Evolutionary conservation across 2,888 invertebrate genomes (phyloP), one percentile per base, ranked within the genome.

Genomic region (Emmelina monodactyla): DNA sequence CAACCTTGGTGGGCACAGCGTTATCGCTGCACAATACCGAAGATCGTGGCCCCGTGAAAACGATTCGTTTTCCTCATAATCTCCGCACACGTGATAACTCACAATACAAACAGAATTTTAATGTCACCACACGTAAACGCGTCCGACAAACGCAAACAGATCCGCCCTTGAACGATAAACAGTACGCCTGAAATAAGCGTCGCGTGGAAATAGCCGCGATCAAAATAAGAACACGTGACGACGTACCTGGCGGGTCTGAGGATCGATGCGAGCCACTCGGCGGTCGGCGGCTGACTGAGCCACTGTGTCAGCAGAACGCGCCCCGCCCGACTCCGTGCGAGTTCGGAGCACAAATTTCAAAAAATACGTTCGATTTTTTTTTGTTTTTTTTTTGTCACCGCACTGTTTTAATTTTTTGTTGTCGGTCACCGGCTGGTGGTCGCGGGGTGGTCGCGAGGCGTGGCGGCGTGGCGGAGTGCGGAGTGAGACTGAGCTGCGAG

Each of bases 281-380:
- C 73, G 75, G 68, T 73, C 75, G 71, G 63, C 64, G 65, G 69
- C 69, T 63, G 66, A 81, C 82, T 83, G 82, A 82, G 83, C 82
- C 83, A 83, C 71, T 75, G 71, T 80, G 82, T 80, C 80, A 81
- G 73, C 67, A 55, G 70, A 63, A 64, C 72, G 67, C 72, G 76
- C 76, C 76, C 70, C 70, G 62, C 73, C 71, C 69, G 69, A 67
- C 61, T 62, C 62, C 58, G 60, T 60, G 50, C n/a, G n/a, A n/a
- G n/a, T n/a, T n/a, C n/a, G 58, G 68, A 65, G 71, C 78, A 75
- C 78, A 72, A 63, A 53, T 62, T 56, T 48, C 45, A 62, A 68
- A 56, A 65, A 61, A 61, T 58, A 62, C 32, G 64, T 64, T 60
- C 65, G 66, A 66, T 48, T 52, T 58, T 60, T 55, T 53, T 50